Evolutionary conservation across 2,113 vertebrate genomes (phyloP), one percentile per base, ranked within the genome.

Genomic region (Sebastes schlegelii): DNA sequence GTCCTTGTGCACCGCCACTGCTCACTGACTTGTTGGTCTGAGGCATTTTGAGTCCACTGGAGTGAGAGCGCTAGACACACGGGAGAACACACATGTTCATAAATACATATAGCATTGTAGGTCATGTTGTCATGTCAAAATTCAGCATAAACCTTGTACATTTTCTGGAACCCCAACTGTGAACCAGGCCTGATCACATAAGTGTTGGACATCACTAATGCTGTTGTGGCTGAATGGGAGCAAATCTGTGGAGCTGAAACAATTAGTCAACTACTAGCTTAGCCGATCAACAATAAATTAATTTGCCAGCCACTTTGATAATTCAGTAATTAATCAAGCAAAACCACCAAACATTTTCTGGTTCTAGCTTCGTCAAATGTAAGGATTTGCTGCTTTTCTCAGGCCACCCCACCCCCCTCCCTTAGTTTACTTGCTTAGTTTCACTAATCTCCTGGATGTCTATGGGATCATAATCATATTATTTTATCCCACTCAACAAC

Each of bases 21-120:
- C 75, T 85, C 75, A 85, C 89, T 0, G 90, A 93, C 69, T 95
- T 96, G 81, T 90, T 95, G 70, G 91, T 92, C 63, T 94, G 94
- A 79, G 94, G 95, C 95, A 96, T 96, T 62, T 42, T 45, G 4
- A 67, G 60, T 60, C 64, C 21, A 26, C 17, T 73, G 69, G 17
- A 4, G 17, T 6, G 13, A 14, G 68, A 34, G 48, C 2, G 43
- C 66, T 58, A 10, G 1, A 77, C 40, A n/a, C 5, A 34, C 40
- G 2, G 43, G 55, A 34, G 23, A 21, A 57, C 5, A 68, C 1
- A 57, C 0, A 48, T 2, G 9, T 43, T 5, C 6, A 42, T 57
- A 3, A 40, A 45, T 5, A 54, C 1, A 19, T 1, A 1, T 19
- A 8, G 34, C 4, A 19, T 4, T 11, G 9, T 16, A 52, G 34